Conservation (phyloP, 2,797 vertebrate species). For the Erpetoichthys calabaricus region DNA sequence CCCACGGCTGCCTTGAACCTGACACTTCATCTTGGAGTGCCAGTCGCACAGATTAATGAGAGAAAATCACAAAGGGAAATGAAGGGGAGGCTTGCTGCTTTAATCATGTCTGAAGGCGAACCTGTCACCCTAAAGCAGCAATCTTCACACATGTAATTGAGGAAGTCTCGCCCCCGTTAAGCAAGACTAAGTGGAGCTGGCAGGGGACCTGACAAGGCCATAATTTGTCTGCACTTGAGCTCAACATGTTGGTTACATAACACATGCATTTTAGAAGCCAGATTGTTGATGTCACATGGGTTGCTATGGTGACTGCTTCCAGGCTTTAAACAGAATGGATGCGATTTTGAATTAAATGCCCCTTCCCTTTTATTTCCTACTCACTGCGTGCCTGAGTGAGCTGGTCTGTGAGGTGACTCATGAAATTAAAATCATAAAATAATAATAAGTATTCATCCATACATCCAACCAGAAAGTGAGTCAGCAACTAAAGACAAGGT, state of each 20-base stretch:
- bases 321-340: background rate
- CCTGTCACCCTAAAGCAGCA: too few species aligned
- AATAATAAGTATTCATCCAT: too few species aligned
- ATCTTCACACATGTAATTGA: slow-evolving; percentile 2
- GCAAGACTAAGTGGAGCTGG: slow-evolving; percentile 7
- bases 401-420: too few species aligned
- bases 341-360: background rate
- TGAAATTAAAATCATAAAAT: too few species aligned
- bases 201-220: background rate
- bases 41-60: slow-evolving; percentile 1
- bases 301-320: slow-evolving; percentile 8
- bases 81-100: too few species aligned
- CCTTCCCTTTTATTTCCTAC: too few species aligned
- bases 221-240: slow-evolving; percentile 4
- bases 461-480: too few species aligned
- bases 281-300: background rate
- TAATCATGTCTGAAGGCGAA: too few species aligned
- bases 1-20: background rate
- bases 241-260: slow-evolving; percentile 1
- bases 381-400: too few species aligned
- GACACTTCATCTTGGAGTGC: background rate
- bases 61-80: too few species aligned
- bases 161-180: slow-evolving; percentile 6
- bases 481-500: too few species aligned
- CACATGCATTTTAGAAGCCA: slow-evolving; percentile 3